These are phyloP conservation scores for Phallusia fumigata DNA, from an alignment of 23 tunicate species.

Conservation along the genomic window DNA sequence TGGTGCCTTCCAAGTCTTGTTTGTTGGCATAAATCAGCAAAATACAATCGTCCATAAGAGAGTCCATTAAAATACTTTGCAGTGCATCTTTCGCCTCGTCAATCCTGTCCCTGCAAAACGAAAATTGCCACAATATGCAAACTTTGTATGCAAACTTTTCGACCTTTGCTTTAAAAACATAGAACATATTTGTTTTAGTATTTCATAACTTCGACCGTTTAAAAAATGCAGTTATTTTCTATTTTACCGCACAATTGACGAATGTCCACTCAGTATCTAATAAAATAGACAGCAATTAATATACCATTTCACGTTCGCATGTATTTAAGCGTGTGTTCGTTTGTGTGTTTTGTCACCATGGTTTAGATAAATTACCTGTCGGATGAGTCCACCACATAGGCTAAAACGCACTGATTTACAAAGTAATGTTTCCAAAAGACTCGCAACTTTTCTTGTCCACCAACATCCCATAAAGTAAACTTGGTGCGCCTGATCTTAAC, in stretches of 20 bases:
- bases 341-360: no score
- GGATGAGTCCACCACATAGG: constrained; percentile 78
- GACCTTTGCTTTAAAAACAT: no score
- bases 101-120: constrained; percentile 44
- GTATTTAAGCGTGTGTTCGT: no score
- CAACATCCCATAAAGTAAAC: constrained; percentile 84
- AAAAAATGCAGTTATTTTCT: background rate
- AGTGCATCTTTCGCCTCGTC: constrained; percentile 69
- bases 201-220: no score
- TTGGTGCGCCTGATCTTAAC: constrained; percentile 38
- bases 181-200: no score
- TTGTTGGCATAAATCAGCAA: constrained; percentile 81
- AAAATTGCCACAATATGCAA: no score
- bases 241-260: no score
- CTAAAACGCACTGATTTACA: constrained; percentile 43
- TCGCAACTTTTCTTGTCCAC: constrained; percentile 83
- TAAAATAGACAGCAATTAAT: no score
- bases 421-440: constrained; percentile 79
- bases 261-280: no score
- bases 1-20: constrained; percentile 73
- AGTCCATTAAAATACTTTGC: constrained; percentile 61
- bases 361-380: constrained; percentile 59
- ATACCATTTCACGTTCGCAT: no score
- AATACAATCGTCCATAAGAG: constrained; percentile 56
- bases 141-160: no score